phyloP scores from a whole-genome alignment of 2,888 invertebrate genomes.

The Leistus spinibarbis region DNA sequence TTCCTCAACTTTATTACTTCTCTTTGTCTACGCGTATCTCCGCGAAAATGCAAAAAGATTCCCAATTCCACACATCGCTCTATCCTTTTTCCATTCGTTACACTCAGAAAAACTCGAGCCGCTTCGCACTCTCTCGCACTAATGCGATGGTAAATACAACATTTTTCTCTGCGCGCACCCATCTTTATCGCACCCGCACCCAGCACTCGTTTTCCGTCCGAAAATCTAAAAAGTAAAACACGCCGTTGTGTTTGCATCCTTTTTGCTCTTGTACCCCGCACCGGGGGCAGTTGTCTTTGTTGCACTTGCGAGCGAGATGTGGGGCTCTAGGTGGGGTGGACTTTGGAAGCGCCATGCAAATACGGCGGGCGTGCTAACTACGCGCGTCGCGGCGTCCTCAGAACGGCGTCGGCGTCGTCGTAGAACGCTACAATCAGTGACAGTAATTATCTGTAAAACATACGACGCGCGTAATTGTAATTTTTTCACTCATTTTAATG shows the following conservation, averaged over 20 bases:
- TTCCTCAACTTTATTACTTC: conserved; percentile 21
- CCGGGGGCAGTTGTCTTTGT: conserved; percentile 29
- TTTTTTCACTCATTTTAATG: not conserved
- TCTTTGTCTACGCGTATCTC: conserved; percentile 45
- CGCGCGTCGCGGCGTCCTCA: conserved; percentile 52
- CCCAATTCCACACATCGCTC: conserved; percentile 49
- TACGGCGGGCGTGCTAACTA: conserved; percentile 59
- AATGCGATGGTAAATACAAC: conserved; percentile 51
- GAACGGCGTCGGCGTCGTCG: conserved; percentile 52
- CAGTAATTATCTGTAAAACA: conserved; percentile 53
- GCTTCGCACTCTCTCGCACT: conserved; percentile 49
- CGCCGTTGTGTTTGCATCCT: conserved; percentile 40
- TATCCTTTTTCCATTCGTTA: conserved; percentile 40
- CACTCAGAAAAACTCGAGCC: conserved; percentile 36
- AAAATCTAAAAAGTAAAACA: conserved; percentile 54
- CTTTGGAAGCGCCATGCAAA: conserved; percentile 57
- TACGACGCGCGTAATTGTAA: conserved; percentile 31
- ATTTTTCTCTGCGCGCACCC: conserved; percentile 48
- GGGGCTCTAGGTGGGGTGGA: conserved; percentile 45
- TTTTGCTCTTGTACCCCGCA: conserved; percentile 44
- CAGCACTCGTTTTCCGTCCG: conserved; percentile 38
- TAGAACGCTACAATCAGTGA: conserved; percentile 56
- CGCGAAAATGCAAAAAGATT: conserved; percentile 46
- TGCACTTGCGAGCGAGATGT: conserved; percentile 6
- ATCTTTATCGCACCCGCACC: conserved; percentile 45